Percentiles rank a stretch among this genome's conserved stretches.
phyloP scores from a whole-genome alignment of 2,888 invertebrate genomes.

The Megamerina dolium region DNA sequence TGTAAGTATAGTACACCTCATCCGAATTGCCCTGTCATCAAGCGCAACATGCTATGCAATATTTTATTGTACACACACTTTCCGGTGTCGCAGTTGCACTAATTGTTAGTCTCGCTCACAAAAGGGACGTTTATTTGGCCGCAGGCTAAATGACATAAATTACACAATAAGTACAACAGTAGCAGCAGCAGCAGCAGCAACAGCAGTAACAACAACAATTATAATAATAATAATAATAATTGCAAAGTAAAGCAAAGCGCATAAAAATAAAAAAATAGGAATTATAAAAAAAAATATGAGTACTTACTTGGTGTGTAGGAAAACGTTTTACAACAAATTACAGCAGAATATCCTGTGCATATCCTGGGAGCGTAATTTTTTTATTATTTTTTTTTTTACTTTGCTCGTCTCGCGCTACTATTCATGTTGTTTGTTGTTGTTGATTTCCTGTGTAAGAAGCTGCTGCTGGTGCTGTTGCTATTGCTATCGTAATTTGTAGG shows the following conservation, averaged over 20 bases:
- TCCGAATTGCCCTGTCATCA: too few relatives aligned
- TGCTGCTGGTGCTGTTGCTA: constrained; percentile 12
- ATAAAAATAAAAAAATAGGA: too few relatives aligned
- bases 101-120: constrained; percentile 5
- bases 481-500: constrained; percentile 27
- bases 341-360: constrained; percentile 38
- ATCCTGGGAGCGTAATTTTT: constrained; percentile 31
- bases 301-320: constrained; percentile 16
- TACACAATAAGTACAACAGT: constrained; percentile 26
- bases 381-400: constrained; percentile 1
- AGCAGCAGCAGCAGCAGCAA: constrained; percentile 22
- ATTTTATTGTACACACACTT: too few relatives aligned
- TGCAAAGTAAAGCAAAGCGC: neutral
- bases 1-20: too few relatives aligned
- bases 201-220: constrained; percentile 9
- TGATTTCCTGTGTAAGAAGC: constrained; percentile 31
- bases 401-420: neutral
- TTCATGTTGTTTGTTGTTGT: constrained; percentile 21
- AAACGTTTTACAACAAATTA: constrained; percentile 41
- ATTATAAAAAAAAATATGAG: too few relatives aligned
- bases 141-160: constrained; percentile 42
- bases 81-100: constrained; percentile 9
- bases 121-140: constrained; percentile 35
- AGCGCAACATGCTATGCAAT: too few relatives aligned
- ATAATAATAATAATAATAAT: constrained; percentile 7